These are phyloP conservation scores for Pitangus sulphuratus DNA, from an alignment of 2,797 vertebrate species.

Conservation along the genomic window DNA sequence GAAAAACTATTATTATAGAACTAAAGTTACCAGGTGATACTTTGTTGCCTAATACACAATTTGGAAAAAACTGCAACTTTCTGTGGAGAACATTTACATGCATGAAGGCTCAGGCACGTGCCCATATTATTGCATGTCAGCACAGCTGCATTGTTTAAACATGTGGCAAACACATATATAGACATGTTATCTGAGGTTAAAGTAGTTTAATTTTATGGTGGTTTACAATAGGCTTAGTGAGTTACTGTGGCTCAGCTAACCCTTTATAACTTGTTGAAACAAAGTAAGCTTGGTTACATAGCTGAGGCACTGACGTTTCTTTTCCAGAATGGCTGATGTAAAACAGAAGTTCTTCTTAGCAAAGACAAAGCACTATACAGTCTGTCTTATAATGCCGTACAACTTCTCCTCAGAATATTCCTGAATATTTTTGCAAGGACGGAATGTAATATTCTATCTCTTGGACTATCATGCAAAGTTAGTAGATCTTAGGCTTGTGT, in stretches of 20 bases:
- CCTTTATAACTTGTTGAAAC: not conserved
- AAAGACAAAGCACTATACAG: not conserved
- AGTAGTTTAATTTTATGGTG: not conserved
- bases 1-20: not conserved
- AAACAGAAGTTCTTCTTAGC: not conserved
- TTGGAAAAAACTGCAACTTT: not conserved
- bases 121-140: not conserved
- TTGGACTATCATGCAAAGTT: not conserved
- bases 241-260: not conserved
- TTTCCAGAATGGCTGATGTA: not conserved
- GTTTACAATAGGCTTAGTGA: not conserved
- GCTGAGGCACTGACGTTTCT: not conserved
- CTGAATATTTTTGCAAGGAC: not conserved
- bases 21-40: not conserved
- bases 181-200: not conserved
- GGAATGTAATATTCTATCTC: not conserved
- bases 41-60: not conserved
- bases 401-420: not conserved
- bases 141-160: not conserved
- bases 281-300: not conserved
- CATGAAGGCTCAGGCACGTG: rapidly evolving
- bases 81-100: not conserved
- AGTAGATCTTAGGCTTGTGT: not conserved
- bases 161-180: not conserved
- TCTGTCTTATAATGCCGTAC: not conserved